Conservation (phyloP, 2,888 invertebrate genomes). For the Catocala sponsa region DNA sequence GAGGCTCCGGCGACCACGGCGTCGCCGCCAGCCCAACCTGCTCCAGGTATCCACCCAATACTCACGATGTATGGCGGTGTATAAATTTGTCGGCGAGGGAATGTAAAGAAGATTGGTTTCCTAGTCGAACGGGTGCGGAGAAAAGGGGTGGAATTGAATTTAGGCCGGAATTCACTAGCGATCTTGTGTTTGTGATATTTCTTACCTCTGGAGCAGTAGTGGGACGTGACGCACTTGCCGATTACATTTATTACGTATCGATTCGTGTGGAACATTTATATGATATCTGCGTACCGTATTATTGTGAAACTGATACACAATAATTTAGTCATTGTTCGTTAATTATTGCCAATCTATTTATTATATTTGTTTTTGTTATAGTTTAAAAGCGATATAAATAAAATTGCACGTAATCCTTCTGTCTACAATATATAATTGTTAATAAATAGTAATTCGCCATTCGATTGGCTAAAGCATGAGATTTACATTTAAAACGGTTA, state of each 20-base stretch:
- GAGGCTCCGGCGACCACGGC: constrained; percentile 48
- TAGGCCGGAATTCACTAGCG: constrained; percentile 80
- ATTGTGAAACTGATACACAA: constrained; percentile 10
- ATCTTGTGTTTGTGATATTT: constrained; percentile 79
- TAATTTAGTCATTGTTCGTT: constrained; percentile 16
- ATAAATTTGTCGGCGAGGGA: constrained; percentile 86
- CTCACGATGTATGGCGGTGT: constrained; percentile 81
- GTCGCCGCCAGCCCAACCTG: constrained; percentile 47
- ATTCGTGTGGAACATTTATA: constrained; percentile 51
- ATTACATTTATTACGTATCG: constrained; percentile 71
- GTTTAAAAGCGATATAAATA: constrained; percentile 2
- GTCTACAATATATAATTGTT: not conserved
- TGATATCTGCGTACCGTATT: constrained; percentile 40
- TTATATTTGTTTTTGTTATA: constrained; percentile 9
- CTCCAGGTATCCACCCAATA: constrained; percentile 59
- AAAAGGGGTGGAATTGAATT: constrained; percentile 85
- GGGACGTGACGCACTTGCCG: constrained; percentile 74
- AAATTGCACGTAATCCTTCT: constrained; percentile 1
- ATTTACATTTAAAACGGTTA: not conserved
- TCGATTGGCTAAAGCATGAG: not conserved
- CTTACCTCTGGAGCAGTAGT: constrained; percentile 71
- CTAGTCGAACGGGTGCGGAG: constrained; percentile 75
- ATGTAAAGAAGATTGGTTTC: constrained; percentile 87
- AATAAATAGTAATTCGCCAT: constrained; percentile 6
- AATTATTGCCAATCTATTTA: constrained; percentile 14